Evolutionary conservation across 2,888 invertebrate genomes (phyloP), one percentile per base, ranked within the genome.

Genomic region (Diadromus collaris): DNA sequence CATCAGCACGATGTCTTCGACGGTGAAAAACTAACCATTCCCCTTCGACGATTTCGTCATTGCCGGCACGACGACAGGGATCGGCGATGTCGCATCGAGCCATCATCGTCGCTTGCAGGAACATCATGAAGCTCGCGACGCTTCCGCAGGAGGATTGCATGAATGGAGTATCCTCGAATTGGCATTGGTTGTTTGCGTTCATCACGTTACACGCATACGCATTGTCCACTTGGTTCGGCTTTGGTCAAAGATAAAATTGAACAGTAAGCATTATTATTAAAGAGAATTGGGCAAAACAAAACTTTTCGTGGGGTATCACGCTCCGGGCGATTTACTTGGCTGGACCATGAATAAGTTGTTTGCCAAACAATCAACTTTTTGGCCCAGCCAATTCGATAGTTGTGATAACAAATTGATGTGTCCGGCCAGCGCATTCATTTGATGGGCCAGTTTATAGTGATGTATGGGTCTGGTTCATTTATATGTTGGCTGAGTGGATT

Each of bases 41-140:
- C 16, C 81, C 85, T 9, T 83, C 75, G 5, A 88, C 85, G 4
- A 87, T 81, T 32, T 84, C 81, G 56, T 88, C 85, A 3, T 69
- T 87, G n/a, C 89, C 90, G 9, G 85, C 75, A n/a, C 89, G 83
- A 65, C 87, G 84, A 74, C 90, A 90, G 2, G 90, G 87, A 73
- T 90, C 88, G 2, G 86, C 81, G 16, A 90, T 88, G 27, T 90
- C 90, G 78, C 90, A 90, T 74, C 86, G 85, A 6, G 88, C 79
- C 81, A 86, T 84, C 82, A 89, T 85, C 16, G 87, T 77, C 54
- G 86, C 82, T 76, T 90, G 89, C 41, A 90, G 74, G 60, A 89
- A 68, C 44, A 84, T 87, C 88, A 90, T 88, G 73, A 90, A 90
- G 24, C 85, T 81, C 1, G 85, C 85, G n/a, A 84, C 63, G 13